phyloP scores from a whole-genome alignment of 1,140 invertebrate species.

The Ceratitis capitata region DNA sequence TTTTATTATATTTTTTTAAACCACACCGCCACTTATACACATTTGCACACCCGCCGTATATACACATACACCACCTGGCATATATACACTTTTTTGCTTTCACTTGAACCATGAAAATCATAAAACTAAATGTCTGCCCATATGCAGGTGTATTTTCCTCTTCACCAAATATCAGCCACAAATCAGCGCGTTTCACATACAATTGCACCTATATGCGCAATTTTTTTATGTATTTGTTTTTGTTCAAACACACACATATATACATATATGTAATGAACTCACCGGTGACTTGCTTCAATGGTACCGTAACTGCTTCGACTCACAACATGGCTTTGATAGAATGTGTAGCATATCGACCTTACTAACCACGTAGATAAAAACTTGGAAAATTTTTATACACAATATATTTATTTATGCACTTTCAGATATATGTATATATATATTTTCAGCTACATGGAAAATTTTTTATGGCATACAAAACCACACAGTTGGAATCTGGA shows the following conservation, averaged over 20 bases:
- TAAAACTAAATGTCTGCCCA: not conserved
- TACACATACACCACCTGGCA: too few relatives aligned
- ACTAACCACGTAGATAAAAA: not conserved
- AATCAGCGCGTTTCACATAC: not conserved
- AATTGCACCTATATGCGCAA: not conserved
- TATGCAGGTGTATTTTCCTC: not conserved
- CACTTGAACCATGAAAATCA: not conserved
- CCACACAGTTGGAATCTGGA: not conserved
- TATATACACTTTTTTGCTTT: not conserved
- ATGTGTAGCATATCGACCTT: not conserved
- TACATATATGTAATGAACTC: not conserved
- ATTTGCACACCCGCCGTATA: too few relatives aligned
- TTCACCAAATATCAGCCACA: slow-evolving; percentile 22
- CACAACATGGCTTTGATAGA: not conserved
- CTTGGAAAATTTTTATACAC: not conserved
- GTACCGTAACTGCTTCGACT: not conserved
- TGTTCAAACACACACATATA: too few relatives aligned
- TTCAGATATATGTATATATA: not conserved
- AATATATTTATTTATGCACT: not conserved
- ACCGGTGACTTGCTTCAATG: not conserved
- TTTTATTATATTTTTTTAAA: not conserved
- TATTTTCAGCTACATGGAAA: not conserved
- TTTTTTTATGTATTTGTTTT: too few relatives aligned
- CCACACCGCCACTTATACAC: too few relatives aligned
- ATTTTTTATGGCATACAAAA: not conserved